Conservation (phyloP, 2,113 vertebrate species). For the Poeciliopsis retropinna region DNA sequence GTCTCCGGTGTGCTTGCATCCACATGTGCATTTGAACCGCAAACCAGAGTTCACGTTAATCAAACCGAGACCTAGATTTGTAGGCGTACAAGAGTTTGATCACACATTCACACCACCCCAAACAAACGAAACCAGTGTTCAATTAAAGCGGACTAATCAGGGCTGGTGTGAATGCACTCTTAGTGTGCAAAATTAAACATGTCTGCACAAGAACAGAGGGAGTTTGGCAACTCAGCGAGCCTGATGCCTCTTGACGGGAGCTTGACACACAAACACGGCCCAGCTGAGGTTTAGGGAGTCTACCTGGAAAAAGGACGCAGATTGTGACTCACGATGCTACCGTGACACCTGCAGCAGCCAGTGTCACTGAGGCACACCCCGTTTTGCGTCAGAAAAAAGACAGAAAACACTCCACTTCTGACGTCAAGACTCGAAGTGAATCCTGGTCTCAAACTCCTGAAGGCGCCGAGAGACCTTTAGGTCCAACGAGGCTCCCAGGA, state of each 20-base stretch:
- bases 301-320: slow-evolving; percentile 37
- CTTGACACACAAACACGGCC: slow-evolving; percentile 20
- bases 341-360: slow-evolving; percentile 55
- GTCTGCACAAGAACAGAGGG: slow-evolving; percentile 47
- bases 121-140: too few species aligned
- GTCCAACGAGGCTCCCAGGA: neutral
- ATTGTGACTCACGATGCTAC: slow-evolving; percentile 64
- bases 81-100: too few species aligned
- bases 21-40: too few species aligned
- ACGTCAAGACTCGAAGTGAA: slow-evolving; percentile 31
- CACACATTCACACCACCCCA: too few species aligned
- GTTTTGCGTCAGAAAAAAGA: slow-evolving; percentile 6
- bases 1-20: too few species aligned
- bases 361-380: slow-evolving; percentile 54
- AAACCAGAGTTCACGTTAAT: too few species aligned
- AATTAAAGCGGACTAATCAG: too few species aligned
- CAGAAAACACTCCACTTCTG: slow-evolving; percentile 29
- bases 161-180: too few species aligned
- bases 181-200: slow-evolving; percentile 26
- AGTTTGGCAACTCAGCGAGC: slow-evolving; percentile 44
- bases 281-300: slow-evolving; percentile 19
- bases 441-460: slow-evolving; percentile 14
- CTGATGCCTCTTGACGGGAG: slow-evolving; percentile 25
- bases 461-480: slow-evolving; percentile 18
- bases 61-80: too few species aligned